Evolutionary conservation across 2,797 vertebrate genomes (phyloP).

Genomic region (Gymnoscopelus microlampas): DNA sequence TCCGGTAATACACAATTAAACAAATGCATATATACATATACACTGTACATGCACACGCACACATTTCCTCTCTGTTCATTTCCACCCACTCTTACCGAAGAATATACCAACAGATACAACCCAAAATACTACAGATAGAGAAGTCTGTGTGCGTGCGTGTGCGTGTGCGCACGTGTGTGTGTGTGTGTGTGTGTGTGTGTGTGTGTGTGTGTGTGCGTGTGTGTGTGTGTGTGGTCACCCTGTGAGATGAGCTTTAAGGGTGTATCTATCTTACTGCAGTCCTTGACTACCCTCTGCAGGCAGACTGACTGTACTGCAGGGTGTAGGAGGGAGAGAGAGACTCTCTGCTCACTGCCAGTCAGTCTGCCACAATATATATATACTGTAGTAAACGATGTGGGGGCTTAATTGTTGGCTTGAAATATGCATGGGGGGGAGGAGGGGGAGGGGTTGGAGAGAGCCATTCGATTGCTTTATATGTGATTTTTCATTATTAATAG

Average conservation of each 20-base stretch:
- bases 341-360: neutral
- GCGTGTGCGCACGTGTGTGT: neutral
- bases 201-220: constrained; percentile 23
- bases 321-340: neutral
- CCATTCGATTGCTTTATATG: constrained; percentile 34
- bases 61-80: too few species aligned
- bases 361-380: too few species aligned
- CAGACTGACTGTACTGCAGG: constrained; percentile 50
- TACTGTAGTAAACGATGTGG: neutral
- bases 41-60: too few species aligned
- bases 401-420: neutral
- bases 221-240: constrained; percentile 33
- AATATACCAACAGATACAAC: too few species aligned
- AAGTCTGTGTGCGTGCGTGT: constrained; percentile 19
- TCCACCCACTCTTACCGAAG: too few species aligned
- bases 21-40: too few species aligned
- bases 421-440: neutral
- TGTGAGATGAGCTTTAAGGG: constrained; percentile 24
- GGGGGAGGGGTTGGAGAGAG: neutral
- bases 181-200: constrained; percentile 9
- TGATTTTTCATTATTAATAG: constrained; percentile 47
- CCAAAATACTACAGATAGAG: neutral
- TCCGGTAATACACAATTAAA: constrained; percentile 5
- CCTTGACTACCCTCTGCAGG: constrained; percentile 80
- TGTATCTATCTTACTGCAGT: constrained; percentile 56